Conservation (phyloP, 2,797 vertebrate species). For the Acipenser oxyrinchus region DNA sequence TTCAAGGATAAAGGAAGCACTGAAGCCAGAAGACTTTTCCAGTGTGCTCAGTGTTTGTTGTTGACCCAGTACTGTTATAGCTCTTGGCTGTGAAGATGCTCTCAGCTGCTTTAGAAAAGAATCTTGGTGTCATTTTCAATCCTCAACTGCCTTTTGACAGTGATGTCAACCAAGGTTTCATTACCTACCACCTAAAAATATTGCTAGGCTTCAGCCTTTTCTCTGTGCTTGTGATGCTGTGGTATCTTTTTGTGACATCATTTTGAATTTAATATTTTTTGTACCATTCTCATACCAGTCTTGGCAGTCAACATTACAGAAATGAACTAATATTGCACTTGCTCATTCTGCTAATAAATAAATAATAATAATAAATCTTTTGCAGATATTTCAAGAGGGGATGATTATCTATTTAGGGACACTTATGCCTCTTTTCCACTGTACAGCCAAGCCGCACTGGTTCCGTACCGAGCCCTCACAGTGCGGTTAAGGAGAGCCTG, state of each 20-base stretch:
- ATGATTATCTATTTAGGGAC: too few species aligned
- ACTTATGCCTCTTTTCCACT: too few species aligned
- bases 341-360: too few species aligned
- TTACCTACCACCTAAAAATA: constrained; percentile 47
- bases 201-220: constrained; percentile 35
- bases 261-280: too few species aligned
- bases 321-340: too few species aligned
- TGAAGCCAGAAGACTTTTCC: constrained; percentile 9
- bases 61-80: constrained; percentile 18
- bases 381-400: too few species aligned
- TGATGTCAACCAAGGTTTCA: constrained; percentile 22
- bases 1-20: constrained; percentile 9
- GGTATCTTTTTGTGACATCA: constrained; percentile 46
- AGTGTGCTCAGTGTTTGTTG: constrained; percentile 14
- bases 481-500: too few species aligned
- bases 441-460: too few species aligned
- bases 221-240: constrained; percentile 40
- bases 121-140: constrained; percentile 9
- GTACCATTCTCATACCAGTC: too few species aligned
- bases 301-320: too few species aligned
- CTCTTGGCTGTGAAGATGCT: constrained; percentile 17
- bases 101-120: constrained; percentile 24
- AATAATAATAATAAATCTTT: too few species aligned
- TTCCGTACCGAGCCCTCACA: too few species aligned
- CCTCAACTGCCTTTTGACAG: constrained; percentile 21